phyloP scores from a whole-genome alignment of 2,113 vertebrate species.

The Silurus glanis region DNA sequence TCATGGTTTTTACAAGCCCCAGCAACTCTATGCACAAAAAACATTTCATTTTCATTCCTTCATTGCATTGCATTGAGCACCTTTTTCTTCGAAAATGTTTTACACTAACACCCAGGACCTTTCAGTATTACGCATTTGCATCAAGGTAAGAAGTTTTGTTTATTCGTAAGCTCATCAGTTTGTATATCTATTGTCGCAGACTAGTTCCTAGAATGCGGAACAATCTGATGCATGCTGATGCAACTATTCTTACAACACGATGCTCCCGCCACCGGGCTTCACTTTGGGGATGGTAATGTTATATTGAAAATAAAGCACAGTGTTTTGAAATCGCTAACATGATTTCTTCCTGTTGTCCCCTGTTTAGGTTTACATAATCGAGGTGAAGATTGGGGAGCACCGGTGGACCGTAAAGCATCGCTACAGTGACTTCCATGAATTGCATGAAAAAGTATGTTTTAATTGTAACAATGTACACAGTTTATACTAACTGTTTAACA shows the following conservation, averaged over 20 bases:
- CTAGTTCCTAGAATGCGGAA: neutral
- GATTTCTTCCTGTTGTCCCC: neutral
- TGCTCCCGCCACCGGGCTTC: neutral
- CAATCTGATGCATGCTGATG: neutral
- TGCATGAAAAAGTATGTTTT: constrained; percentile 89
- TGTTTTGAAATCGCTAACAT: too few relatives aligned
- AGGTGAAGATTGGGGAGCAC: constrained; percentile 84
- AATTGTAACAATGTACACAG: neutral
- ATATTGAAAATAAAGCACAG: neutral
- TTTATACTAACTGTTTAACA: neutral
- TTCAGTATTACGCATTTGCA: too few relatives aligned
- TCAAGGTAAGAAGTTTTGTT: neutral
- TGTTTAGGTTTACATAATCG: constrained; percentile 92
- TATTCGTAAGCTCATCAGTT: neutral
- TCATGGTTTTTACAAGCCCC: too few relatives aligned
- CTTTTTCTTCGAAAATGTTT: too few relatives aligned
- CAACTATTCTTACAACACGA: neutral
- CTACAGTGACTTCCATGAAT: constrained; percentile 94
- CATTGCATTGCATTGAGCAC: too few relatives aligned
- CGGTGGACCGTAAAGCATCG: constrained; percentile 94
- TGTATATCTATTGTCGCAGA: neutral
- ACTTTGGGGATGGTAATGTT: neutral
- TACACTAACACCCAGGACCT: too few relatives aligned
- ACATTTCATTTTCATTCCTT: too few relatives aligned
- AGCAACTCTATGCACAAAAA: too few relatives aligned